A percentile compares a stretch with the other conserved stretches of the same genome.
phyloP scores from a whole-genome alignment of 2,113 vertebrate species.

The Camelus dromedarius region DNA sequence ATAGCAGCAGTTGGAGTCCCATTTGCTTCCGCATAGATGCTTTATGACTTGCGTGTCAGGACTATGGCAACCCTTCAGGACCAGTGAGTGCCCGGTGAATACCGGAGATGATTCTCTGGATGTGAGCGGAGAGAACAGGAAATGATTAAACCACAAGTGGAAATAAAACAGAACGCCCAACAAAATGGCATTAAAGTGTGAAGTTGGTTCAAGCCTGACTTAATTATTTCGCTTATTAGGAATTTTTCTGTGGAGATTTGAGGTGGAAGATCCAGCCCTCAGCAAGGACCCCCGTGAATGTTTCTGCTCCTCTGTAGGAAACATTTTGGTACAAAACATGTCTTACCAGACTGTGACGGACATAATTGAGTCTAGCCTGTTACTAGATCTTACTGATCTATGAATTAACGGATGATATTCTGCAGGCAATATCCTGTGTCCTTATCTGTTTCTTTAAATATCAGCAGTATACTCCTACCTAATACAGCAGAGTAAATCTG shows the following conservation, averaged over 20 bases:
- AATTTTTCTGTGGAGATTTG: conserved; percentile 24
- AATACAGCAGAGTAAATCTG: conserved; percentile 35
- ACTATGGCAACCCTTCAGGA: conserved; percentile 76
- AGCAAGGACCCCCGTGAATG: neutral
- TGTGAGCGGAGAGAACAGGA: conserved; percentile 57
- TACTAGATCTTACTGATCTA: conserved; percentile 36
- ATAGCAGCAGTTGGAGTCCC: conserved; percentile 70
- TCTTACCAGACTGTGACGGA: neutral
- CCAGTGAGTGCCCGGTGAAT: conserved; percentile 68
- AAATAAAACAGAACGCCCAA: conserved; percentile 57
- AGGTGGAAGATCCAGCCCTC: neutral
- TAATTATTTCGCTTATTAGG: conserved; percentile 54
- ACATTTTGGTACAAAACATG: neutral
- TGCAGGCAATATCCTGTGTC: conserved; percentile 30
- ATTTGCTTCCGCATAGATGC: conserved; percentile 76
- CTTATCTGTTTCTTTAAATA: conserved; percentile 71
- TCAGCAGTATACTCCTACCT: neutral
- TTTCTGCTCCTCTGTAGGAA: neutral
- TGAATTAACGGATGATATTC: conserved; percentile 34
- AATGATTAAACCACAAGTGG: conserved; percentile 63
- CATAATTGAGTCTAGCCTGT: conserved; percentile 10
- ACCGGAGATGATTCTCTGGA: neutral
- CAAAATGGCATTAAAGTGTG: conserved; percentile 56
- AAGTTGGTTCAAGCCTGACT: conserved; percentile 23
- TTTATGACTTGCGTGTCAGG: conserved; percentile 72